Evolutionary conservation across 2,888 invertebrate species (phyloP), one percentile per base, ranked within the genome.

Genomic region (Ametastegia equiseti): DNA sequence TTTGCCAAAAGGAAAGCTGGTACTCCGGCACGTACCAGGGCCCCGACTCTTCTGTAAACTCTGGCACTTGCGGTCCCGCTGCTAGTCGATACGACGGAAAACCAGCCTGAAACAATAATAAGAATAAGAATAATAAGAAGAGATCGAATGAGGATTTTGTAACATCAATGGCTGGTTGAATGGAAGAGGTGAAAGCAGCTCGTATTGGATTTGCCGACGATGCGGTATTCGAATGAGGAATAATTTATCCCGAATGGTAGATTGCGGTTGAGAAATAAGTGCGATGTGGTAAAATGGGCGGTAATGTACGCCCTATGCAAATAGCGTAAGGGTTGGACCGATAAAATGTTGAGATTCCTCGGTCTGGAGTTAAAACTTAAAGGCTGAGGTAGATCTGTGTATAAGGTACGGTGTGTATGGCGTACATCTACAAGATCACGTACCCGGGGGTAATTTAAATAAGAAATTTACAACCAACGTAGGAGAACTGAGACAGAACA

Each of bases 1-100:
- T 91, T 91, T 1, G 90, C 90, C 19, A 91, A 86, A 73, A 91
- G 85, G 84, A 91, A 91, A 30, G 90, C 90, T 30, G 91, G 90
- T 7, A 91, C 91, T 71, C 91, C 90, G 36, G 90, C 91, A 71
- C 88, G 88, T 54, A 91, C 91, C 81, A 91, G 85, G 19, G 90
- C 91, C 2, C 90, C 90, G 23, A 91, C 89, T 87, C 90, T 87
- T 82, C 91, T 86, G 84, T 91, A 90, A 65, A 90, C 90, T 71
- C 91, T 86, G 73, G 91, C 91, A 84, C 87, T 90, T 88, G 90
- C 91, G 84, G 90, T 88, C 71, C 90, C 89, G 81, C 88, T 90
- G 84, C 88, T 90, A 83, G 84, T 89, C 69, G 91, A 88, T 36
- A 91, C 91, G 50, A 91, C 90, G 30, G 90, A 90, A 85, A 91